phyloP scores from a whole-genome alignment of 2,888 invertebrate species.

The Tachina lurida region DNA sequence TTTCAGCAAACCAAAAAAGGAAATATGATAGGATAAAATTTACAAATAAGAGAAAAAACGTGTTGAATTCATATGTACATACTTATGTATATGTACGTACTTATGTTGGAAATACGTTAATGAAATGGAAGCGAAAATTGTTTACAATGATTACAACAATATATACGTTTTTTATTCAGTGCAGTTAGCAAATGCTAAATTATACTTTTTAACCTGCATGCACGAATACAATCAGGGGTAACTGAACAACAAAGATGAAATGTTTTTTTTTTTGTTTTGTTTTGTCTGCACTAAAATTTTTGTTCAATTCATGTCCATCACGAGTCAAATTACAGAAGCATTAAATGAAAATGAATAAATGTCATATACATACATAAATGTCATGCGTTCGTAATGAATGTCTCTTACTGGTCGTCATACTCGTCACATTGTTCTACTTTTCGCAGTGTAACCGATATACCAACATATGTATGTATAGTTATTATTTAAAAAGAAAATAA shows the following conservation, averaged over 20 bases:
- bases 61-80: too few species aligned
- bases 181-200: too few species aligned
- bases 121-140: too few species aligned
- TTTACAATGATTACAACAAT: too few species aligned
- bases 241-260: conserved; percentile 2
- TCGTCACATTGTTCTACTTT: conserved; percentile 47
- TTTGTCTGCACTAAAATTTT: background rate
- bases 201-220: too few species aligned
- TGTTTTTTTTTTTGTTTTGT: background rate
- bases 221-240: background rate
- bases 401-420: conserved; percentile 10
- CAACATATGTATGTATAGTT: conserved; percentile 12
- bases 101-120: background rate
- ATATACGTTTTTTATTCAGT: too few species aligned
- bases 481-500: background rate
- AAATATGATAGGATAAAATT: too few species aligned
- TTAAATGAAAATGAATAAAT: conserved; percentile 14
- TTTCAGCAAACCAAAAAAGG: too few species aligned
- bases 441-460: conserved; percentile 2
- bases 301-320: conserved; percentile 25
- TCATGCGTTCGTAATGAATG: too few species aligned
- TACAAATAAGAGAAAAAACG: too few species aligned
- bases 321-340: conserved; percentile 29
- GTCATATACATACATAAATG: background rate
- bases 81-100: background rate